Conservation (phyloP, 1,140 invertebrate species). For the Batillaria attramentaria region DNA sequence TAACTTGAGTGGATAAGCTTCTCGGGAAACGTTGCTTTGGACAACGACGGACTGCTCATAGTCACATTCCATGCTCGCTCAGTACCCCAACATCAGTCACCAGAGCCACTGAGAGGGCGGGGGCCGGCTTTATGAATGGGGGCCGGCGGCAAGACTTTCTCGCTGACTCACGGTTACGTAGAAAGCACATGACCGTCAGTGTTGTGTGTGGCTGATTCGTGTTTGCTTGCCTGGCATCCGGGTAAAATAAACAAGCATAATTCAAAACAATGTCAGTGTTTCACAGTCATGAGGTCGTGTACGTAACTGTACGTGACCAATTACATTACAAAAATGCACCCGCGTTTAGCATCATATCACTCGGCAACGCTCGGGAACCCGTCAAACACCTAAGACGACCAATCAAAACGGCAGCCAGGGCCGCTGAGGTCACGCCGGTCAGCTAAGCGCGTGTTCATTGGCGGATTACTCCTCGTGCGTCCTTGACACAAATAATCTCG, state of each 20-base stretch:
- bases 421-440: not conserved
- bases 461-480: constrained; percentile 5
- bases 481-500: constrained; percentile 14
- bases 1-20: too few relatives aligned
- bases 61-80: too few relatives aligned
- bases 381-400: not conserved
- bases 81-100: too few relatives aligned
- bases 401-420: constrained; percentile 3
- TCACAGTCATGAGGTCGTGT: not conserved
- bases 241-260: not conserved
- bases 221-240: not conserved
- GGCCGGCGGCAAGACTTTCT: too few relatives aligned
- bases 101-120: too few relatives aligned
- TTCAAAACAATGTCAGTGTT: too few relatives aligned
- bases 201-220: not conserved
- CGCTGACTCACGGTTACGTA: too few relatives aligned
- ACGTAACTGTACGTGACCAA: not conserved
- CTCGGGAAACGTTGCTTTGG: too few relatives aligned
- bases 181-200: not conserved
- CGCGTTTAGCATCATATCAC: not conserved
- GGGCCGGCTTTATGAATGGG: too few relatives aligned
- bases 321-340: not conserved
- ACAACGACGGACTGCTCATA: too few relatives aligned
- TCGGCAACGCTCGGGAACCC: constrained; percentile 17
- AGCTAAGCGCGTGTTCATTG: constrained; percentile 1